Base-by-base conservation (phyloP, 2,797 vertebrate genomes). In the Chrysolophus pictus region DNA sequence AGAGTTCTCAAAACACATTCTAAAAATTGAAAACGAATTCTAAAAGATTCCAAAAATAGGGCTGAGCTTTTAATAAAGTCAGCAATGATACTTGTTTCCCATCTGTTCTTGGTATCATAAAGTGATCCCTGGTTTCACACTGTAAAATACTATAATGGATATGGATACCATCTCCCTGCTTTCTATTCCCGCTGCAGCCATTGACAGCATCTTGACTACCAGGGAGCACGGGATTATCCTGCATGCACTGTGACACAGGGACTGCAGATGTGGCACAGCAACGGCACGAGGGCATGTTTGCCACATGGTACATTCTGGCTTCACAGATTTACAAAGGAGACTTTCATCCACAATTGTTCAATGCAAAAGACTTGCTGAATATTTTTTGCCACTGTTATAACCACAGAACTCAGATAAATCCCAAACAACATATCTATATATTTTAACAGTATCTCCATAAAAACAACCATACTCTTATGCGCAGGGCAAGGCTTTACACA, bases 61-160 rank as follows among this genome's bases (percentile, higher is more conserved):
- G 41, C 23, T 79, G 74, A 80, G 86, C 86, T 95, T 91, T 91
- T 91, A 90, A 87, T 88, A 77, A 94, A 91, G 69, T 64, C 23
- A 7, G 86, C 10, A n/a, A 58, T 67, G 68, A 14, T 93, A 87
- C 58, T 81, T 85, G 71, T 71, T 88, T 90, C 84, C 91, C 90
- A 93, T 90, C 86, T 96, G 90, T 75, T 90, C 75, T 72, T 65
- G 39, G 56, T 75, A 92, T 70, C 78, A 91, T 31, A 35, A 94
- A 87, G 37, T 39, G 69, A 90, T 82, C 84, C 81, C 90, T 62
- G 44, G 69, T 87, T 94, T 77, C 86, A 76, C 65, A 42, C 53
- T 47, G 49, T 59, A 88, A 77, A 94, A 56, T 70, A 53, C 31
- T 67, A 64, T 22, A 79, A 79, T 10, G 44, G 86, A 41, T 62